These are phyloP conservation scores for Dicyrtomina minuta DNA, from an alignment of 2,888 invertebrate genomes.

Conservation along the genomic window DNA sequence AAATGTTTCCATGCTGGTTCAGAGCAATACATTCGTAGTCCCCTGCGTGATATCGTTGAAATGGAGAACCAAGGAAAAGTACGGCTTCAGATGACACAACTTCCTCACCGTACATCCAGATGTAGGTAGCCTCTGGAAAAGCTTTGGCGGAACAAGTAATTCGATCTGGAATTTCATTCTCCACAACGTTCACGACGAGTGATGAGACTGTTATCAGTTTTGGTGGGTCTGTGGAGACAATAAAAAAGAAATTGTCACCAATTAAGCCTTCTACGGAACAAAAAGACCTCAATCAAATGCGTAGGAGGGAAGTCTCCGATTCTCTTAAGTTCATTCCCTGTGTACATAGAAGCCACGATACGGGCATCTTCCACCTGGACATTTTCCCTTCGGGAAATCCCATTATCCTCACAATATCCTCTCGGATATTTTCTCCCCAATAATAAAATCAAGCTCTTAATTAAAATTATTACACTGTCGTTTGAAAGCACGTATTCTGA, in stretches of 20 bases:
- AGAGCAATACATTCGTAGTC: slow-evolving; percentile 68
- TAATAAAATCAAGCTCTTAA: too few relatives aligned
- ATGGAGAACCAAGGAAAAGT: slow-evolving; percentile 67
- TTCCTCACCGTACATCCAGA: slow-evolving; percentile 69
- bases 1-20: slow-evolving; percentile 74
- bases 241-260: not conserved
- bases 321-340: too few relatives aligned
- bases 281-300: too few relatives aligned
- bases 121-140: slow-evolving; percentile 66
- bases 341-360: too few relatives aligned
- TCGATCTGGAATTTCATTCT: slow-evolving; percentile 62
- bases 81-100: slow-evolving; percentile 60
- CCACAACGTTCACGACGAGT: slow-evolving; percentile 55
- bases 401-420: too few relatives aligned
- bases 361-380: too few relatives aligned
- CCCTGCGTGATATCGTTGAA: slow-evolving; percentile 71
- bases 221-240: slow-evolving; percentile 68
- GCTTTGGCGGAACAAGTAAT: slow-evolving; percentile 66
- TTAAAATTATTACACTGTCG: too few relatives aligned
- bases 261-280: too few relatives aligned
- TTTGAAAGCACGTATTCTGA: too few relatives aligned
- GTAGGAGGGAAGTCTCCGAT: too few relatives aligned
- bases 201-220: slow-evolving; percentile 76
- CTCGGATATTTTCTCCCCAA: too few relatives aligned
- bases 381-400: too few relatives aligned